Conservation (phyloP, 2,113 vertebrate species). For the Colaptes auratus region DNA sequence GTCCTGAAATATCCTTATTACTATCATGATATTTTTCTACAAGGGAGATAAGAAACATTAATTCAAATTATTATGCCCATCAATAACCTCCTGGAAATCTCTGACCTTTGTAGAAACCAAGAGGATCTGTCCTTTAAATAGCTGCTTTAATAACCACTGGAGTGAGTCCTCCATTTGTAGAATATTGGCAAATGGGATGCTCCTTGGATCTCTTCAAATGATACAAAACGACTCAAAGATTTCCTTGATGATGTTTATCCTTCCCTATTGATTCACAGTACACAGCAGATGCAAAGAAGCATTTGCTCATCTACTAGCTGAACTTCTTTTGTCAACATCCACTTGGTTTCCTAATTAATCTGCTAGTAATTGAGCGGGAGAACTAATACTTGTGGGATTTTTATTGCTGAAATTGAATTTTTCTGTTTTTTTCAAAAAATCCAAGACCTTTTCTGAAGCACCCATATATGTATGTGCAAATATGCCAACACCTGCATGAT, state of each 20-base stretch:
- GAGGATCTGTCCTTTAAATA: background rate
- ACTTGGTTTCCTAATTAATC: background rate
- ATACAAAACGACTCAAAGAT: background rate
- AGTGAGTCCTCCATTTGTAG: background rate
- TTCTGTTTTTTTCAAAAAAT: background rate
- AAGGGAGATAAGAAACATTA: background rate
- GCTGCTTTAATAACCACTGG: background rate
- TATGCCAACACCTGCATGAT: background rate
- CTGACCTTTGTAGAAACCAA: background rate
- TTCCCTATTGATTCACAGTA: background rate
- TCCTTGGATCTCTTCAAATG: background rate
- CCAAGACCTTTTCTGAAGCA: background rate
- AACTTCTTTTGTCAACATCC: background rate
- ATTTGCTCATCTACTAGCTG: background rate
- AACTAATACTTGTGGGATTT: background rate
- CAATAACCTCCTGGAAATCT: background rate
- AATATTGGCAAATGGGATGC: background rate
- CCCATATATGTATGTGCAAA: background rate
- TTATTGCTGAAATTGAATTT: background rate
- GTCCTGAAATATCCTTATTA: background rate
- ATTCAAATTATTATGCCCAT: background rate
- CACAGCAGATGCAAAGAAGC: fast-evolving
- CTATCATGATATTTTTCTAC: background rate
- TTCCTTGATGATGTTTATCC: background rate
- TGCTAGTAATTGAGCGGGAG: background rate